Conservation (phyloP, 2,888 invertebrate genomes). For the Eupithecia insigniata region DNA sequence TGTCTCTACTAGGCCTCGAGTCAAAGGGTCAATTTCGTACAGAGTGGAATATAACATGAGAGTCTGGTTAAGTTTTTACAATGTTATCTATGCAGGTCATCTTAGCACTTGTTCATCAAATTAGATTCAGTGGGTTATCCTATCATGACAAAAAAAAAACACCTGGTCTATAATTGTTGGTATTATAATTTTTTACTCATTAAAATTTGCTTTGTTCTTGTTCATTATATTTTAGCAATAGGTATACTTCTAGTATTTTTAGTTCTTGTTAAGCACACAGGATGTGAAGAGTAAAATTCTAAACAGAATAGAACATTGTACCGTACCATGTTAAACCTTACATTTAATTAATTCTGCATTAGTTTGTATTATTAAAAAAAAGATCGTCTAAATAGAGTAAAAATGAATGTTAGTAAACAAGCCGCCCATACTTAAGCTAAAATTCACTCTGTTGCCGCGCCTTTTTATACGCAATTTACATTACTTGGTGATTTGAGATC, state of each 20-base stretch:
- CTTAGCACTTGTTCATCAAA: not conserved
- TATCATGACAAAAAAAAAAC: not conserved
- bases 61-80: constrained; percentile 1
- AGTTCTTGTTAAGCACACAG: not conserved
- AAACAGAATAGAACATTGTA: not conserved
- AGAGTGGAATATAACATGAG: not conserved
- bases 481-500: too few species aligned
- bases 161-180: not conserved
- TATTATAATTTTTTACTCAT: not conserved
- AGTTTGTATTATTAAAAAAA: too few species aligned
- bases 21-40: not conserved
- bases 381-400: too few species aligned
- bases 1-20: not conserved
- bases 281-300: not conserved
- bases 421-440: too few species aligned
- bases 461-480: too few species aligned
- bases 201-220: not conserved
- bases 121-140: not conserved
- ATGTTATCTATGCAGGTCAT: constrained; percentile 3
- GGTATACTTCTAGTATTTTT: too few species aligned
- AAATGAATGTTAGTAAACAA: too few species aligned
- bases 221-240: too few species aligned
- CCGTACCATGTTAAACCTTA: too few species aligned
- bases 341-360: too few species aligned
- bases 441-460: too few species aligned